Evolutionary conservation across 2,888 invertebrate species (phyloP).

Genomic region (Abscondita cerata): DNA sequence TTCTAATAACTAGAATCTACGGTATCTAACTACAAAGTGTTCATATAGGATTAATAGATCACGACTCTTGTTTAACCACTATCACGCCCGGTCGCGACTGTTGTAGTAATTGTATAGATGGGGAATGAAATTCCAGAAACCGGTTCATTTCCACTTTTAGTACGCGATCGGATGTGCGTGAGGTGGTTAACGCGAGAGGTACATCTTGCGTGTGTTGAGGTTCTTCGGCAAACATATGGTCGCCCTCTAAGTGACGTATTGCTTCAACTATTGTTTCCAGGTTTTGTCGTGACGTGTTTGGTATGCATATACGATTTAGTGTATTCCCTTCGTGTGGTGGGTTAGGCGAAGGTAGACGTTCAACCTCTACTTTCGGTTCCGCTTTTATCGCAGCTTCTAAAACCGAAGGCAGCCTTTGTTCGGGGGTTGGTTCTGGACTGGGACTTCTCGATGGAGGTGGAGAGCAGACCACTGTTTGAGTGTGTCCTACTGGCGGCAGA

Average conservation of each 20-base stretch:
- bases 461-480: conserved; percentile 69
- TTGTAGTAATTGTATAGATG: conserved; percentile 60
- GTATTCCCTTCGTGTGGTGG: conserved; percentile 58
- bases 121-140: conserved; percentile 67
- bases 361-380: conserved; percentile 83
- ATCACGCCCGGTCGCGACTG: conserved; percentile 89
- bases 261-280: conserved; percentile 98
- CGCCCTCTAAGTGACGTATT: conserved; percentile 96
- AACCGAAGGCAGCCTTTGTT: conserved; percentile 69
- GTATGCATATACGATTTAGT: conserved; percentile 64
- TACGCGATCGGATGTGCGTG: conserved; percentile 52
- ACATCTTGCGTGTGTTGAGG: conserved; percentile 60
- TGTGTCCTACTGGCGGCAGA: conserved; percentile 67
- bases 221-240: conserved; percentile 88
- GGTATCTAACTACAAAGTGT: conserved; percentile 40
- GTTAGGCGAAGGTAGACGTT: conserved; percentile 69
- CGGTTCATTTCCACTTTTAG: conserved; percentile 67
- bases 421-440: conserved; percentile 56
- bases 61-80: conserved; percentile 84
- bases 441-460: conserved; percentile 60
- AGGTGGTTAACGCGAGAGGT: conserved; percentile 67
- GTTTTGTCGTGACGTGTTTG: conserved; percentile 88
- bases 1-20: background rate
- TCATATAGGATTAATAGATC: conserved; percentile 65
- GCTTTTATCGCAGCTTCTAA: conserved; percentile 87